A percentile compares a stretch with the other conserved stretches of the same genome.
Evolutionary conservation across 2,797 vertebrate species (phyloP).

Genomic region (Galagoides demidoff): DNA sequence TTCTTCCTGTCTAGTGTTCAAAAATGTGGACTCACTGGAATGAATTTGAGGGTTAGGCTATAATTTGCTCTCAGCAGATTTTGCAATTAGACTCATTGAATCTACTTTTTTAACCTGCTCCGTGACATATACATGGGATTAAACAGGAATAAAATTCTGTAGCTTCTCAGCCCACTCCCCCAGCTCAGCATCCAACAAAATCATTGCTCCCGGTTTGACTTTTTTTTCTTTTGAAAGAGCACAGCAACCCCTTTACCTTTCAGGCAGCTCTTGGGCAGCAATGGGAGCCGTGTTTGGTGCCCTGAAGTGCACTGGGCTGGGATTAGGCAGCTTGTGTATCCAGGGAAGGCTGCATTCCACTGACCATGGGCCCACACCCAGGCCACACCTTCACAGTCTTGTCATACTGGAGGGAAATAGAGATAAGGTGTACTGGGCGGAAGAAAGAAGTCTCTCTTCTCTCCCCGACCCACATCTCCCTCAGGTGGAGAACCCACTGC

Average conservation of each 20-base stretch:
- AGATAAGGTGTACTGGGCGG: neutral
- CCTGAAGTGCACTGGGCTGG: neutral
- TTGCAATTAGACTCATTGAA: conserved; percentile 42
- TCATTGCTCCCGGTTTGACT: neutral
- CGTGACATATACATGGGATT: neutral
- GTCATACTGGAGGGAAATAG: neutral
- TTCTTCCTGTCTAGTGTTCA: neutral
- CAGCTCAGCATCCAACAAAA: neutral
- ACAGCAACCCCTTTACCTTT: neutral
- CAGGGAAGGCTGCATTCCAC: neutral
- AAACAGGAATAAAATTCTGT: neutral
- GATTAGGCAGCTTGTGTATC: neutral
- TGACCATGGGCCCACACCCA: neutral
- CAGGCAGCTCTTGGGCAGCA: neutral
- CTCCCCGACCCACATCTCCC: neutral
- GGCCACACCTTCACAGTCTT: neutral
- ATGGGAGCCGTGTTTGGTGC: neutral
- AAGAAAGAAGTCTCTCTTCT: neutral
- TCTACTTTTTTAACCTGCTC: neutral
- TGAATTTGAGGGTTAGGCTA: conserved; percentile 46
- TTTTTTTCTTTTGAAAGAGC: neutral
- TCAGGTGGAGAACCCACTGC: neutral
- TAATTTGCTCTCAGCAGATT: conserved; percentile 38
- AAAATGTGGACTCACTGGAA: conserved; percentile 41
- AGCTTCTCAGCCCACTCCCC: neutral